Base-by-base conservation (phyloP, 2,888 invertebrate species). In the Helobdella robusta region DNA sequence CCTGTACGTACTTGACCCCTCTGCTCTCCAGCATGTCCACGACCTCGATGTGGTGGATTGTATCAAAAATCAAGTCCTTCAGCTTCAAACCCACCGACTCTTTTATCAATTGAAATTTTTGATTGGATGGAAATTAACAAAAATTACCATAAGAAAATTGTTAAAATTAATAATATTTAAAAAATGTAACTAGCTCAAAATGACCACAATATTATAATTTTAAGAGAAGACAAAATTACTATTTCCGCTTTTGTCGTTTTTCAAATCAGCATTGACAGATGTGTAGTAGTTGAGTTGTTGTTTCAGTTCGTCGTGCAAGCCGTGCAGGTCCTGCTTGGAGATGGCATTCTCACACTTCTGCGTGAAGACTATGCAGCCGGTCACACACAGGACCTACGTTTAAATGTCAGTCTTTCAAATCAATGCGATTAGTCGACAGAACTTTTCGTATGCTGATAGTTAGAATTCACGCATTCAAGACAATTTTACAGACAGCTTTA, bases 1-100 rank as follows among this genome's bases (percentile, higher is more conserved):
- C 88, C 23, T 81, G 82, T 15, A 83, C 76, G 70, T 84, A 84
- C 35, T 84, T 84, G 0, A 87, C 85, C 69, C 84, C 83, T 8
- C 74, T 74, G 58, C 84, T 83, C 67, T 90, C 84, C 63, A 98
- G 83, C 72, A 85, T 84, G 74, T 88, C 87, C 46, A 94, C 85
- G 30, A 95, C 86, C 66, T 86, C 84, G 68, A 89, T 86, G 78
- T 91, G 89, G 82, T 95, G 91, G 69, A 95, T 91, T 23, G 91
- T 87, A 76, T 98, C 97, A 73, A 97, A 82, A 73, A 98, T 86
- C 62, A 98, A 83, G 11, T 91, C 87, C 77, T 95, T 91, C 70
- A 94, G 83, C 81, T 98, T 98, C 63, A 90, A 82, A 75, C 88
- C 85, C 63, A 88, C 83, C 68, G 88, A n/a, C n/a, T n/a, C n/a